These are phyloP conservation scores for Venustoraphidia nigricollis DNA, from an alignment of 2,888 invertebrate genomes.

Conservation along the genomic window DNA sequence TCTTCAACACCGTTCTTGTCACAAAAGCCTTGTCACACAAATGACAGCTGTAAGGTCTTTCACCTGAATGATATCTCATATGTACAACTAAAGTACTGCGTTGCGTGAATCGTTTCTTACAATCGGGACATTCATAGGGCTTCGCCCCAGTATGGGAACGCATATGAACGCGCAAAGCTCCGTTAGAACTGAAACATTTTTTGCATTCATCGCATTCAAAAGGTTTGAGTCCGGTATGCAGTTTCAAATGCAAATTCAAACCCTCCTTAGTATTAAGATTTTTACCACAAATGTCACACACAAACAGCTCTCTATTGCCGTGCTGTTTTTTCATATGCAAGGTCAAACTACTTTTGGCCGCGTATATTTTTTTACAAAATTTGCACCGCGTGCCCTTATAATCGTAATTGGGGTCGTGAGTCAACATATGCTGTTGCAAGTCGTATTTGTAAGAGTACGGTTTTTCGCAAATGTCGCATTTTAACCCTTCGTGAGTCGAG, in stretches of 20 bases:
- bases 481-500: constrained; percentile 5
- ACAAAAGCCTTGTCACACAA: constrained; percentile 8
- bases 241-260: constrained; percentile 21
- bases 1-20: constrained; percentile 4
- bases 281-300: constrained; percentile 1
- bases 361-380: constrained; percentile 32
- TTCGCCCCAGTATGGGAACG: constrained; percentile 3
- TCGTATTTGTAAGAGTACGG: constrained; percentile 12
- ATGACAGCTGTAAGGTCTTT: constrained; percentile 17
- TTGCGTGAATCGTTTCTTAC: constrained; percentile 11
- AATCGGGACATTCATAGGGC: not conserved
- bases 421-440: not conserved
- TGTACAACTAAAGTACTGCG: constrained; percentile 12
- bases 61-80: constrained; percentile 15
- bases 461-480: constrained; percentile 16
- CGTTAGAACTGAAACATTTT: constrained; percentile 8
- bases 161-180: constrained; percentile 11
- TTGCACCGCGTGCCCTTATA: constrained; percentile 14
- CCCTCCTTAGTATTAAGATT: constrained; percentile 17
- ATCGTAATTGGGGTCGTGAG: constrained; percentile 26
- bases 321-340: constrained; percentile 8
- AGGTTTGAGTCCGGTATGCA: constrained; percentile 18
- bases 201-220: constrained; percentile 8
- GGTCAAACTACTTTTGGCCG: constrained; percentile 23
- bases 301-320: not conserved